These are phyloP conservation scores for Rhingia rostrata DNA, from an alignment of 2,888 invertebrate genomes.

Conservation along the genomic window DNA sequence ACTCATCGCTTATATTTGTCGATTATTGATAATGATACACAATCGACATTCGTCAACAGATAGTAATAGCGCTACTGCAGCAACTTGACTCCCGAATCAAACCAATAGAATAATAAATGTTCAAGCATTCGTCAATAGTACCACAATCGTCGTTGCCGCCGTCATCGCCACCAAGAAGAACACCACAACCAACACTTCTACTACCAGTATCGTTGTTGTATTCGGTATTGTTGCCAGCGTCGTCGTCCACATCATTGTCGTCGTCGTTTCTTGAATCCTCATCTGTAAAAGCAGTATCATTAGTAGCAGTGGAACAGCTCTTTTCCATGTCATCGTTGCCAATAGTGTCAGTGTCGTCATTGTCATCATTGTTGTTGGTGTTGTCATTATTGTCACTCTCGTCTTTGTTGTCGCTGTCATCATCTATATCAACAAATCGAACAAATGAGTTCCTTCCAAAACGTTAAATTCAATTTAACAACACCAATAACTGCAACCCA, in stretches of 20 bases:
- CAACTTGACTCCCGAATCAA: slow-evolving; percentile 2
- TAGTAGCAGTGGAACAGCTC: slow-evolving; percentile 18
- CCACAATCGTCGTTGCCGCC: neutral
- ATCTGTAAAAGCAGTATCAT: slow-evolving; percentile 23
- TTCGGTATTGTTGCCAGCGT: slow-evolving; percentile 48
- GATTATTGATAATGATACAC: slow-evolving; percentile 32
- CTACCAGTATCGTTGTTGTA: slow-evolving; percentile 33
- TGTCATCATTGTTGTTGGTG: slow-evolving; percentile 5
- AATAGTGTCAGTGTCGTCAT: slow-evolving; percentile 45
- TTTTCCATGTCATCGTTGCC: slow-evolving; percentile 62
- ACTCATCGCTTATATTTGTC: slow-evolving; percentile 1
- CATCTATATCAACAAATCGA: slow-evolving; percentile 60
- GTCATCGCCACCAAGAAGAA: slow-evolving; percentile 13
- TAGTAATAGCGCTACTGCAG: slow-evolving; percentile 18
- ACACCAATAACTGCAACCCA: slow-evolving; percentile 37
- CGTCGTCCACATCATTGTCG: slow-evolving; percentile 12
- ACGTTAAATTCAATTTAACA: slow-evolving; percentile 55
- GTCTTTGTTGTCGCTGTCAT: slow-evolving; percentile 63
- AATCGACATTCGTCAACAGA: slow-evolving; percentile 34
- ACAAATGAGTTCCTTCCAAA: slow-evolving; percentile 73
- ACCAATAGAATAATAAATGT: slow-evolving; percentile 57
- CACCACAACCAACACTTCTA: no score
- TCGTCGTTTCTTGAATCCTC: slow-evolving; percentile 35
- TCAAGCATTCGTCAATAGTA: slow-evolving; percentile 52
- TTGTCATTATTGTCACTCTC: slow-evolving; percentile 15